phyloP scores from a whole-genome alignment of 2,797 vertebrate genomes.

The Pipistrellus pygmaeus region DNA sequence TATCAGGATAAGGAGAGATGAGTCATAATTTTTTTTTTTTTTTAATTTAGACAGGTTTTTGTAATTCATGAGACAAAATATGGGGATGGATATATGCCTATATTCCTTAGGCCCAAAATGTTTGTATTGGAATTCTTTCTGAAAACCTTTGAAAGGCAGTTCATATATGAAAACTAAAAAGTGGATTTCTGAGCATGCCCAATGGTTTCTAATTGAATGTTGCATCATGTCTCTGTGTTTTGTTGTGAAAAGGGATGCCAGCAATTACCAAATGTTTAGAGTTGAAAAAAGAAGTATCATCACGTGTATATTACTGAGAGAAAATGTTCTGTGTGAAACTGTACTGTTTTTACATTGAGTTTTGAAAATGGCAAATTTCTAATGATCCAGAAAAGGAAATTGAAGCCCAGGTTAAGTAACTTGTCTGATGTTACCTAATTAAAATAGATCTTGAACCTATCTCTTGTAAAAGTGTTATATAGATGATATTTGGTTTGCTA shows the following conservation, averaged over 20 bases:
- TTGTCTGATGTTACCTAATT: neutral
- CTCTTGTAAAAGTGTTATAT: neutral
- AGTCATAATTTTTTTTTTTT: slow-evolving; percentile 38
- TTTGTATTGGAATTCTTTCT: neutral
- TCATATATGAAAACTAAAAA: neutral
- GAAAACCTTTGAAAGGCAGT: neutral
- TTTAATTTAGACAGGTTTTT: slow-evolving; percentile 78
- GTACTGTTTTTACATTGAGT: neutral
- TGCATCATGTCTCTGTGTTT: neutral
- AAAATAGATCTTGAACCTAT: neutral
- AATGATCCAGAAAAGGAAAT: neutral
- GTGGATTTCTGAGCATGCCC: neutral
- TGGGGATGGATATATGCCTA: slow-evolving; percentile 9
- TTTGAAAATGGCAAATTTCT: neutral
- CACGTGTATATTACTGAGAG: neutral
- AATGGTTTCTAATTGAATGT: neutral
- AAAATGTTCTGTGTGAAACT: neutral
- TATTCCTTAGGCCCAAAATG: neutral
- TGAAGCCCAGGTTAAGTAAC: neutral
- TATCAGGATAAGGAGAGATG: slow-evolving; percentile 81
- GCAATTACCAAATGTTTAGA: neutral
- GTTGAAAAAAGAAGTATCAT: neutral
- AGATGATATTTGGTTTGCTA: neutral
- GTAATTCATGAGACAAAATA: slow-evolving; percentile 62
- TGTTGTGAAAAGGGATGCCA: neutral